Evolutionary conservation across 2,113 vertebrate genomes (phyloP), one percentile per base, ranked within the genome.

Genomic region (Plecotus auritus): DNA sequence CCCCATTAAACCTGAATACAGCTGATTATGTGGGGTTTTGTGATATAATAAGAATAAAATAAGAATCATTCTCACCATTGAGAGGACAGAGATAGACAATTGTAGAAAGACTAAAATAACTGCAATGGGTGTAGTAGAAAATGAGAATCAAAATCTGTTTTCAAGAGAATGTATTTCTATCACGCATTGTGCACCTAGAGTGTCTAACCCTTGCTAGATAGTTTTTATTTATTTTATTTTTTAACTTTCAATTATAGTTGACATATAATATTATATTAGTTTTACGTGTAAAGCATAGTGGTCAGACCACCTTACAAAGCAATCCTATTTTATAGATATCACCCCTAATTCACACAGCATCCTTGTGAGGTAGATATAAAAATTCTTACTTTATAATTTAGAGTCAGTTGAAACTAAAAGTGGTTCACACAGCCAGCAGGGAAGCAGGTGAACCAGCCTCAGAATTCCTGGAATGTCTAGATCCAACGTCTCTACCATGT

Each of bases 21-120:
- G 42, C 1, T 84, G 30, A 90, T 77, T 64, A 67, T 5, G 5
- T 49, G 56, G 30, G 18, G 13, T 14, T 91, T 76, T 87, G 45
- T 32, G 45, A 66, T 42, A 42, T 23, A 86, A 51, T 16, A 74
- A 78, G 70, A 66, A 2, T 47, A 7, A 92, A 95, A 90, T 59
- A 95, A 95, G 17, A 78, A 69, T 54, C 28, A 51, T 76, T 93
- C 45, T 78, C 22, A 85, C 40, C 61, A 92, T n/a, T 13, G 32
- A 66, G 1, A 20, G 45, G 9, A 83, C 7, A 80, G 35, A 73
- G 2, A 37, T 14, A 90, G 37, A 22, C 49, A 82, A 80, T 35
- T 87, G 37, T 47, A 88, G 49, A 85, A 97, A 94, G 30, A 88
- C 42, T 40, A n/a, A 73, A 90, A 67, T 88, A 76, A 81, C 12